Conservation (phyloP, 2,797 vertebrate species). For the Characodon lateralis region DNA sequence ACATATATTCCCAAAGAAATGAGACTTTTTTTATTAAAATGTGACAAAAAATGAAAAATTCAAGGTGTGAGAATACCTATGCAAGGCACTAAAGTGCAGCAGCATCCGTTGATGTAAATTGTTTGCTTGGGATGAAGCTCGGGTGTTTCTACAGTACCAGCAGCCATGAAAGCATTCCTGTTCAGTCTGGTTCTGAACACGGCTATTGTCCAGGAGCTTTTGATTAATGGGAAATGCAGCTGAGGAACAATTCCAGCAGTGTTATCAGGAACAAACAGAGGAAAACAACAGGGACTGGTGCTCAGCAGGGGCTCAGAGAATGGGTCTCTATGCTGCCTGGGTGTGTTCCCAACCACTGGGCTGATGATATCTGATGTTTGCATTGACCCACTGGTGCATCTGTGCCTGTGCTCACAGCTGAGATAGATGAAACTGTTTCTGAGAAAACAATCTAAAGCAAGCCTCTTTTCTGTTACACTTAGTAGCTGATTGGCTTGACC, state of each 20-base stretch:
- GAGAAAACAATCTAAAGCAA: conserved; percentile 19
- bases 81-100: not conserved
- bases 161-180: conserved; percentile 54
- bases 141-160: conserved; percentile 54
- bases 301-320: conserved; percentile 51
- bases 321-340: conserved; percentile 21
- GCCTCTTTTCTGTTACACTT: conserved; percentile 43
- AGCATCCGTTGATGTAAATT: conserved; percentile 24
- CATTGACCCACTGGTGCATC: conserved; percentile 43
- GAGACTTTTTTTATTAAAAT: not conserved
- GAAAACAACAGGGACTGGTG: conserved; percentile 46
- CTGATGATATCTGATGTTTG: conserved; percentile 50
- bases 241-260: conserved; percentile 70
- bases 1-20: not conserved
- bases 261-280: conserved; percentile 78
- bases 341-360: conserved; percentile 49
- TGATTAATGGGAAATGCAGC: conserved; percentile 68
- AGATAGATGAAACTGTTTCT: conserved; percentile 35
- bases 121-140: conserved; percentile 22
- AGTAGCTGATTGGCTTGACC: conserved; percentile 57
- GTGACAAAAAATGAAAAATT: no score
- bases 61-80: not conserved
- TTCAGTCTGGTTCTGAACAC: conserved; percentile 47
- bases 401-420: conserved; percentile 32
- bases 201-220: conserved; percentile 62